Evolutionary conservation across 2,888 invertebrate species (phyloP).

Genomic region (Caenorhabditis auriculariae): DNA sequence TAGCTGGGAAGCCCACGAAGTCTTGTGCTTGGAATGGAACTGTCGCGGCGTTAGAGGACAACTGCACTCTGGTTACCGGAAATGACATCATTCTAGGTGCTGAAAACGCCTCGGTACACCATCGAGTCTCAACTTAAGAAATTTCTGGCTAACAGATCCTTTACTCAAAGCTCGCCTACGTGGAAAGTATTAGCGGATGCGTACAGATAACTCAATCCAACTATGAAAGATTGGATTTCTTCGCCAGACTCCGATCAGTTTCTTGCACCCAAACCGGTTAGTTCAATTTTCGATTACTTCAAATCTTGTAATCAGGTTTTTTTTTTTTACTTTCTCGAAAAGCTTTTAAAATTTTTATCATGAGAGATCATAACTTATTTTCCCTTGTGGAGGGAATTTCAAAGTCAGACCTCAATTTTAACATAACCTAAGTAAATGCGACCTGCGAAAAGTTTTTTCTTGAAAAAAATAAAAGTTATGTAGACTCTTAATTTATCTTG

Average conservation of each 20-base stretch:
- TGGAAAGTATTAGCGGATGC: slow-evolving; percentile 22
- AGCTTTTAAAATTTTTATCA: too few relatives aligned
- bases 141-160: slow-evolving; percentile 8
- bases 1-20: slow-evolving; percentile 18
- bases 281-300: too few relatives aligned
- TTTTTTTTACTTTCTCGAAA: too few relatives aligned
- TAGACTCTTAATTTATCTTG: too few relatives aligned
- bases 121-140: not conserved
- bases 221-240: slow-evolving; percentile 22
- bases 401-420: too few relatives aligned
- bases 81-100: slow-evolving; percentile 3
- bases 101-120: slow-evolving; percentile 12
- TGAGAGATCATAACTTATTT: too few relatives aligned
- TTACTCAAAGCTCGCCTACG: slow-evolving; percentile 16
- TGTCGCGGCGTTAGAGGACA: slow-evolving; percentile 8
- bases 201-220: slow-evolving; percentile 11
- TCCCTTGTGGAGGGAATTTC: too few relatives aligned
- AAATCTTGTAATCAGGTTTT: too few relatives aligned
- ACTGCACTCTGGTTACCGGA: slow-evolving; percentile 19
- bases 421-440: too few relatives aligned
- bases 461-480: too few relatives aligned
- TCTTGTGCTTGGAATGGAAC: slow-evolving; percentile 27
- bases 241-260: slow-evolving; percentile 21
- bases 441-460: too few relatives aligned
- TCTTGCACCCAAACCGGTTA: slow-evolving; percentile 13